Evolutionary conservation across 1,140 invertebrate genomes (phyloP), one percentile per base, ranked within the genome.

Genomic region (Cherax quadricarinatus): DNA sequence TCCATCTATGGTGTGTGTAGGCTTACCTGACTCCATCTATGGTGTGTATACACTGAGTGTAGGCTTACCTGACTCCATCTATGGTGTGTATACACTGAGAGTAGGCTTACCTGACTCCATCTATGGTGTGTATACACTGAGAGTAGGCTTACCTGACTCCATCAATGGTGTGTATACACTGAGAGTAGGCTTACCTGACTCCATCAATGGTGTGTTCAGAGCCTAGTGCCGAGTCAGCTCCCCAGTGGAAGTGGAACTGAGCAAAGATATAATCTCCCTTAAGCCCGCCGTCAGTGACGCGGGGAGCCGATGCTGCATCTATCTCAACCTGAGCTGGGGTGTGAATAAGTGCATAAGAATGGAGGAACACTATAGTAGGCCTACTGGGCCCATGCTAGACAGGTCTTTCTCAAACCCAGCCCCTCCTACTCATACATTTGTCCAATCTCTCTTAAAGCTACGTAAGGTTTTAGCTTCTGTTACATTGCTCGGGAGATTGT

Each of bases 161-260:
- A 3, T 57, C 53, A 6, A 57, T 57, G 53, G 12, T 57, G 5
- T 51, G 2, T 41, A 2, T 41, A 41, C 30, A 41, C 9, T 57
- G 53, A 93, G 53, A 57, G 30, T 41, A 41, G 14, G 18, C 62
- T n/a, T 94, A 96, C 94, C 95, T 95, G 88, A 95, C 94, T 48
- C 96, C 96, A 94, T 98, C 97, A 30, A 99, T 97, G 48, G 96
- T 96, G 95, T 98, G 98, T 95, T 99, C 98, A 1, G 98, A 98
- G 51, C 98, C 98, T 81, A 97, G 95, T 0, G 96, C 96, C 94
- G 98, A 97, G 89, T 98, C 97, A 78, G 96, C 96, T 0, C 98
- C 98, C 97, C 98, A 98, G 94, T 98, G 98, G 91, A 98, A 97
- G 95, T 98, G 98, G 73, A 98, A 95, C 94, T 98, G 98, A 48